Conservation (phyloP, 2,113 vertebrate species). For the Tragelaphus imberbis region DNA sequence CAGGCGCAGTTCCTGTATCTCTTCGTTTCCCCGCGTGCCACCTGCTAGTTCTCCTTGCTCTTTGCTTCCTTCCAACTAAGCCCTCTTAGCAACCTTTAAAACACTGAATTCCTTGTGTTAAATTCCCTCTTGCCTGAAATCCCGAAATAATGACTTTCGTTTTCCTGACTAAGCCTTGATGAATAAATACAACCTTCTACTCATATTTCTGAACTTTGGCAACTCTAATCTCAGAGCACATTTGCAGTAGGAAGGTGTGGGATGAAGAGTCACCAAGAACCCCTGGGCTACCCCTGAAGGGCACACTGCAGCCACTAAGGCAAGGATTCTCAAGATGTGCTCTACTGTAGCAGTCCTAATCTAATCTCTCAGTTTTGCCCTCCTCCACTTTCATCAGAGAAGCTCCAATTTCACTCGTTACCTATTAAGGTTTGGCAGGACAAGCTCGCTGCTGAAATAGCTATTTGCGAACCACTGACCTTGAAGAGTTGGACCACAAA, state of each 20-base stretch:
- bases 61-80: not conserved
- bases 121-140: not conserved
- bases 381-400: not conserved
- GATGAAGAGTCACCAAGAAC: not conserved
- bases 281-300: not conserved
- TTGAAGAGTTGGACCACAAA: no score
- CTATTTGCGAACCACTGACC: no score
- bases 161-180: not conserved
- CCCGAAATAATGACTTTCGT: not conserved
- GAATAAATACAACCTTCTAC: not conserved
- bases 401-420: not conserved
- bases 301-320: not conserved
- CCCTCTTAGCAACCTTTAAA: constrained; percentile 10
- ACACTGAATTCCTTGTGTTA: not conserved
- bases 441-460: no score
- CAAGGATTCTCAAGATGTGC: not conserved
- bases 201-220: not conserved
- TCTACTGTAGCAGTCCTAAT: not conserved
- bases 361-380: not conserved
- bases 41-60: not conserved
- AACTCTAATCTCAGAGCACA: not conserved
- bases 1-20: not conserved
- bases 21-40: not conserved
- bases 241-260: not conserved
- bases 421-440: no score